Conservation (phyloP, 2,113 vertebrate genomes). For the Thryonomys swinderianus region DNA sequence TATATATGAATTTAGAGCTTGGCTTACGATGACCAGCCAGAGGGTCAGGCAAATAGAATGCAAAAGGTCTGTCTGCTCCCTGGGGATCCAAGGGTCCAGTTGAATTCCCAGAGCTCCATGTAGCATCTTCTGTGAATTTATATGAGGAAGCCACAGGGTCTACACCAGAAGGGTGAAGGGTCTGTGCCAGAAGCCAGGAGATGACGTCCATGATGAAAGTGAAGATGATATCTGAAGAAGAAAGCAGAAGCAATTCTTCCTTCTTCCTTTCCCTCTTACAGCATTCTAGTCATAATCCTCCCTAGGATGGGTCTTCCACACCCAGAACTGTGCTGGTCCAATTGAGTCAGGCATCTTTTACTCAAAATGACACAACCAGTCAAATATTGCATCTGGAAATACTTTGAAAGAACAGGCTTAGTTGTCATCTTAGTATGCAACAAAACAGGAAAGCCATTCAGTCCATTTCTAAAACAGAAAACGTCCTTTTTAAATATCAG, state of each 20-base stretch:
- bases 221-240: not conserved
- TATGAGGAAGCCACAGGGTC: not conserved
- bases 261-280: not conserved
- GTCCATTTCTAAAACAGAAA: not conserved
- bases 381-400: not conserved
- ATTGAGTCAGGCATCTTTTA: not conserved
- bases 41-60: too few relatives aligned
- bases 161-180: not conserved
- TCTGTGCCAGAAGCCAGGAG: not conserved
- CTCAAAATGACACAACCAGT: not conserved
- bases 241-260: not conserved
- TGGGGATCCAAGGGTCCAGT: not conserved
- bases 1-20: not conserved
- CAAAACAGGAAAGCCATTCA: not conserved
- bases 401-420: not conserved
- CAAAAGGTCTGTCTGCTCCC: not conserved
- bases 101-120: not conserved
- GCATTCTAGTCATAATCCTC: not conserved
- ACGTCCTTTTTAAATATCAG: not conserved
- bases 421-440: not conserved
- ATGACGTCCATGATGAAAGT: not conserved
- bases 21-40: not conserved
- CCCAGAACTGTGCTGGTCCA: not conserved
- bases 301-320: not conserved
- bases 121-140: not conserved